These are phyloP conservation scores for Papilio xuthus DNA, from an alignment of 1,140 invertebrate species.

Conservation along the genomic window DNA sequence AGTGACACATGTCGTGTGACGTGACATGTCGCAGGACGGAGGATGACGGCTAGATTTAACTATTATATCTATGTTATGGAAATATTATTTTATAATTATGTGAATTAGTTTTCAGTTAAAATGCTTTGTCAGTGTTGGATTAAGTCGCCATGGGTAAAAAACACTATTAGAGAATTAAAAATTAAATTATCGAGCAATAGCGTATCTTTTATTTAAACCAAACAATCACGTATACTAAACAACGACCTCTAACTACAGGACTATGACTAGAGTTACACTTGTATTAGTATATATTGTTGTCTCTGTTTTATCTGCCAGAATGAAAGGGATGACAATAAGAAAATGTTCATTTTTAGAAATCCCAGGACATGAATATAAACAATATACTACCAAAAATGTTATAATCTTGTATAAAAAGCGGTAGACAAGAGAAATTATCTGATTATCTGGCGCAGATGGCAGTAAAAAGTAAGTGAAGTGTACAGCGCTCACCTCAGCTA, in stretches of 20 bases:
- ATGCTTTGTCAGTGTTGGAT: neutral
- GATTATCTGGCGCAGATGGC: slow-evolving; percentile 60
- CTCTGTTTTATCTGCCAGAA: too few species aligned
- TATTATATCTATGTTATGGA: neutral
- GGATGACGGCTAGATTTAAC: neutral
- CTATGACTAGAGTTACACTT: too few species aligned
- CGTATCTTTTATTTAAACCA: neutral
- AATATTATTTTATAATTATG: neutral
- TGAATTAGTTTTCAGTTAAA: neutral
- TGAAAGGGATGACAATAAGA: neutral
- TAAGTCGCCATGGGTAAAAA: neutral
- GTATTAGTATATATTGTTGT: too few species aligned
- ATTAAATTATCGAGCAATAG: too few species aligned
- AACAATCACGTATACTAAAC: too few species aligned
- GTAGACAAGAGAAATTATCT: slow-evolving; percentile 54
- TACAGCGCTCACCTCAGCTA: slow-evolving; percentile 74
- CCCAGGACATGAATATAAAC: slow-evolving; percentile 22
- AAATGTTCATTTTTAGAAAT: neutral
- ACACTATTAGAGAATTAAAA: too few species aligned
- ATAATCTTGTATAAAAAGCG: slow-evolving; percentile 15
- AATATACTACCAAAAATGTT: neutral
- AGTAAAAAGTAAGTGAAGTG: slow-evolving; percentile 74
- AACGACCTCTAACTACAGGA: too few species aligned
- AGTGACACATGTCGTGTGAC: neutral
- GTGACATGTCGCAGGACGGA: neutral